Evolutionary conservation across 2,888 invertebrate species (phyloP), one percentile per base, ranked within the genome.

Genomic region (Nineta flava): DNA sequence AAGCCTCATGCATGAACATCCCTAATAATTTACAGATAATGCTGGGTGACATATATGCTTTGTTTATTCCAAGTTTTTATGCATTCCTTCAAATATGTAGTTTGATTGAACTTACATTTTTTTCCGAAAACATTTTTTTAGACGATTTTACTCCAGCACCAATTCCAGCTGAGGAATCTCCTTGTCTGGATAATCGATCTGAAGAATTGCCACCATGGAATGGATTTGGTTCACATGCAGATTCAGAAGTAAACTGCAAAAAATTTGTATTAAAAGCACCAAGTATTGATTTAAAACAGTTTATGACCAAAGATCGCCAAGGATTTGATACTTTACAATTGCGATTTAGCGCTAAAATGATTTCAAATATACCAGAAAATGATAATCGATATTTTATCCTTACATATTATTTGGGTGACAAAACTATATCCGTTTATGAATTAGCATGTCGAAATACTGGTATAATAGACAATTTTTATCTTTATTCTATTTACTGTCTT

Each of bases 181-280:
- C 15, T 15, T 13, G 26, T 12, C 13, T 7, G 5, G 17, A 44
- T 35, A 32, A 17, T 9, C 19, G 62, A 3, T 66, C 72, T 17
- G 65, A 75, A 2, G 65, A 75, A 55, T 61, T 85, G 43, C 92
- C 93, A 0, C 92, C 92, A 0, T 93, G 87, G 77, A 93, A 92
- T 61, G 93, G 93, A 3, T 91, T 81, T 66, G 94, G 94, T 0
- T 79, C 82, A 0, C 85, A 87, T 61, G 90, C 90, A 53, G 93
- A 94, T 62, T 92, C 92, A 0, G 84, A 90, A 9, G 83, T 83
- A 56, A 92, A 91, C 61, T 92, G 92, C 61, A 75, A 80, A 46
- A 81, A 81, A 0, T 79, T 93, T 1, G 77, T 85, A 56, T 86
- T 87, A 0, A 85, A 84, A 62, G 71, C 87, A 2, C 86, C 86